These are phyloP conservation scores for Polypedilum pembai DNA, from an alignment of 1,140 invertebrate genomes.

Conservation along the genomic window DNA sequence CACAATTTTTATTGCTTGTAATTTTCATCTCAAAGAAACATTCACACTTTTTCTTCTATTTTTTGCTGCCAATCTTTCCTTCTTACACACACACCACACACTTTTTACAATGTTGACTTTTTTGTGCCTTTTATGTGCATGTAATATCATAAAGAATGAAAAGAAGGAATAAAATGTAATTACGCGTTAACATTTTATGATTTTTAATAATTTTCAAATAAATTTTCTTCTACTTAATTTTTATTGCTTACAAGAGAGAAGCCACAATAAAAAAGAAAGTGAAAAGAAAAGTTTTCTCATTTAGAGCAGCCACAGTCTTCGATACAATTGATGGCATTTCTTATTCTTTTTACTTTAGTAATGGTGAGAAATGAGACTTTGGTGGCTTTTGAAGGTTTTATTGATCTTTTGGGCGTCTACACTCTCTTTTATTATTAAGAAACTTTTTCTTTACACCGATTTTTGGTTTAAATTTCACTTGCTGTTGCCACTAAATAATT, in stretches of 20 bases:
- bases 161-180: constrained; percentile 20
- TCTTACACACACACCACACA: too few relatives aligned
- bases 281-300: neutral
- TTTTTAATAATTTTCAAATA: constrained; percentile 25
- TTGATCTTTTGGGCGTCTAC: too few relatives aligned
- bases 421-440: too few relatives aligned
- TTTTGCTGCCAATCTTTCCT: too few relatives aligned
- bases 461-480: too few relatives aligned
- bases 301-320: neutral
- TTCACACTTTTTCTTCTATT: too few relatives aligned
- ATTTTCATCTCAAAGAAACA: neutral
- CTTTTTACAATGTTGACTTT: neutral
- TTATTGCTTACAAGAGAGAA: constrained; percentile 2
- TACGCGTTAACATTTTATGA: constrained; percentile 26
- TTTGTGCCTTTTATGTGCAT: neutral
- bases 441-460: too few relatives aligned
- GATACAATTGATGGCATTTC: constrained; percentile 12
- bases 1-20: constrained; percentile 13
- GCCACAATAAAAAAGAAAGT: neutral
- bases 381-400: too few relatives aligned
- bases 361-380: too few relatives aligned
- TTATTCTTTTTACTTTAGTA: neutral
- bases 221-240: constrained; percentile 27
- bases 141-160: neutral
- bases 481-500: too few relatives aligned